A percentile compares a stretch with the other conserved stretches of the same genome.
Evolutionary conservation across 2,797 vertebrate genomes (phyloP).

Genomic region (Notolepis coatsorum): DNA sequence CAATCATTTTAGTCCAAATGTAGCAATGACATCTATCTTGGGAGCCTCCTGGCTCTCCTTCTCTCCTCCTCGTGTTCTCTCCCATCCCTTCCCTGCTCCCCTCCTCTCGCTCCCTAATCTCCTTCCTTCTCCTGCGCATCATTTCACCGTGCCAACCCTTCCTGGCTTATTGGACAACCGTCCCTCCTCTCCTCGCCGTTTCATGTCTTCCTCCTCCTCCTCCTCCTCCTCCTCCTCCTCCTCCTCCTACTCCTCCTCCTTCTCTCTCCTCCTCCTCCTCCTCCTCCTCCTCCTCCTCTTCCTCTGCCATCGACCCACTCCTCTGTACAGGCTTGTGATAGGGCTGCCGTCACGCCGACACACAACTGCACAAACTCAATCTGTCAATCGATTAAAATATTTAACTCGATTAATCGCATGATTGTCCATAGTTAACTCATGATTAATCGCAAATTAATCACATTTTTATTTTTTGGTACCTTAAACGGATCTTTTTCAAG

Average conservation of each 20-base stretch:
- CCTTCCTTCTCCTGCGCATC: background rate
- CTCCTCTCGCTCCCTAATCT: background rate
- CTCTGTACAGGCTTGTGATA: constrained; percentile 10
- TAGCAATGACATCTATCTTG: no score
- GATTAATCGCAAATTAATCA: no score
- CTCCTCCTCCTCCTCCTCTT: constrained; percentile 8
- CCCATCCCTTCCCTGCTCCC: no score
- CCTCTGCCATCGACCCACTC: constrained; percentile 3
- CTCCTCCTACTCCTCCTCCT: no score
- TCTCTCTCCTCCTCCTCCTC: constrained; percentile 15
- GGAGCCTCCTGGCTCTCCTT: background rate
- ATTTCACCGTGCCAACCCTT: background rate
- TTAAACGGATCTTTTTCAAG: no score
- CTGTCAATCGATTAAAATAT: no score
- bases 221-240: constrained; percentile 3
- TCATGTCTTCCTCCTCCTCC: constrained; percentile 8
- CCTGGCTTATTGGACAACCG: constrained; percentile 36
- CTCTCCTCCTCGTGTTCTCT: background rate
- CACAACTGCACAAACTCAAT: background rate
- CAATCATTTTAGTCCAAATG: no score
- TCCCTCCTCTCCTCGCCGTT: constrained; percentile 16
- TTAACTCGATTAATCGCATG: no score
- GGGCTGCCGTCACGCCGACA: background rate
- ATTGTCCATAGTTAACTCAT: no score
- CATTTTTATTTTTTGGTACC: no score